A percentile compares a stretch with the other conserved stretches of the same genome.
Conservation (phyloP, 35 echinoderm and acorn worm species). For the Eucidaris tribuloides region DNA sequence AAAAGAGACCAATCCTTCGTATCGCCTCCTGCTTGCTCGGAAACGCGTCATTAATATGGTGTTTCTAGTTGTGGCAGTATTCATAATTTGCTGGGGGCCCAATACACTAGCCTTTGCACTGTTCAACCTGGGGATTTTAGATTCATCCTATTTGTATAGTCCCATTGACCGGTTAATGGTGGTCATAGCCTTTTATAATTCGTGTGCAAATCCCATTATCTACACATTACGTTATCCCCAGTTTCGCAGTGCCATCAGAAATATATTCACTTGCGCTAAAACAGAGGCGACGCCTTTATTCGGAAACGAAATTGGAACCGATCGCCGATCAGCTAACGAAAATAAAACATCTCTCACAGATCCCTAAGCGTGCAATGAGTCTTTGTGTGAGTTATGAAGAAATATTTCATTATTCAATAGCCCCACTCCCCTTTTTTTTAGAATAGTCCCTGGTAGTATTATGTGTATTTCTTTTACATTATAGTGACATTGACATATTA, state of each 20-base stretch:
- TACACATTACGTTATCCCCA: constrained; percentile 4
- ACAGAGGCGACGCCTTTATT: too few species aligned
- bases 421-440: too few species aligned
- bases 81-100: constrained; percentile 26
- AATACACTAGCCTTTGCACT: not conserved
- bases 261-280: not conserved
- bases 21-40: not conserved
- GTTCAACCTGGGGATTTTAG: constrained; percentile 1
- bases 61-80: not conserved
- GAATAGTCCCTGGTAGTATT: too few species aligned
- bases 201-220: constrained; percentile 29
- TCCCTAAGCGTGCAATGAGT: too few species aligned
- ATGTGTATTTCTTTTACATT: too few species aligned
- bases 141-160: not conserved
- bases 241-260: not conserved
- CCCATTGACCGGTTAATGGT: not conserved
- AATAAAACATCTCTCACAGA: too few species aligned
- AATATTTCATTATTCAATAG: too few species aligned
- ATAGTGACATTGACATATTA: too few species aligned
- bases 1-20: too few species aligned
- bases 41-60: constrained; percentile 5
- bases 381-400: too few species aligned
- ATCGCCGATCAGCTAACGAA: too few species aligned
- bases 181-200: constrained; percentile 10
- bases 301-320: too few species aligned